Base-by-base conservation (phyloP, 2,113 vertebrate species). In the Upupa epops region DNA sequence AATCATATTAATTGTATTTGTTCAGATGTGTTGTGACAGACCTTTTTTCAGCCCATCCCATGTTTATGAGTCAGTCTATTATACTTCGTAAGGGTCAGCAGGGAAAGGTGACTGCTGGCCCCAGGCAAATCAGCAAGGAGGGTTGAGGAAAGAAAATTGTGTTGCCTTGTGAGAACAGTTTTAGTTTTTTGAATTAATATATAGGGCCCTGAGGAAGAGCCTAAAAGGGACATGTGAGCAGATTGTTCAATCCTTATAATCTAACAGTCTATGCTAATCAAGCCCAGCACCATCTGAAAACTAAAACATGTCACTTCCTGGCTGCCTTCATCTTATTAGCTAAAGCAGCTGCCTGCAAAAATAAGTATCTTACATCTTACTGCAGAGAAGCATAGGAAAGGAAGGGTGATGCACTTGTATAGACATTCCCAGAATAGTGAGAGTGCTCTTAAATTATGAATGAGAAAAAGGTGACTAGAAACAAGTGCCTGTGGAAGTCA, bases 381-480 rank as follows among this genome's bases (percentile, higher is more conserved):
- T 86, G 58, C 59, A 75, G n/a, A 40, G 46, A 70, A 88, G 32
- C 51, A 66, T 66, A 81, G 52, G 66, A 84, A 68, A 74, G 52
- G 40, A 49, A 77, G 42, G 17, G 37, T 25, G 20, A 25, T 45
- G 63, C 26, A 34, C 15, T 45, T 9, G 16, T 20, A 48, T 16
- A 70, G 75, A 42, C 6, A n/a, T 52, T 85, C 77, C 37, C 20
- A 13, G 25, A 21, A 66, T 76, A 80, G 26, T 77, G n/a, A n/a
- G n/a, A n/a, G 37, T 80, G 77, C 22, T 92, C 68, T 94, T 84
- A 79, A 87, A 88, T 89, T 90, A 75, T 84, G 11, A 32, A 45
- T 63, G 69, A 79, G 55, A 60, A 84, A 15, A 74, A 75, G 81
- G 83, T 42, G 40, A 74, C 61, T 5, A 89, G 34, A 75, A 86